phyloP scores from a whole-genome alignment of 1,140 invertebrate genomes.

The Drosophila kanapiae region DNA sequence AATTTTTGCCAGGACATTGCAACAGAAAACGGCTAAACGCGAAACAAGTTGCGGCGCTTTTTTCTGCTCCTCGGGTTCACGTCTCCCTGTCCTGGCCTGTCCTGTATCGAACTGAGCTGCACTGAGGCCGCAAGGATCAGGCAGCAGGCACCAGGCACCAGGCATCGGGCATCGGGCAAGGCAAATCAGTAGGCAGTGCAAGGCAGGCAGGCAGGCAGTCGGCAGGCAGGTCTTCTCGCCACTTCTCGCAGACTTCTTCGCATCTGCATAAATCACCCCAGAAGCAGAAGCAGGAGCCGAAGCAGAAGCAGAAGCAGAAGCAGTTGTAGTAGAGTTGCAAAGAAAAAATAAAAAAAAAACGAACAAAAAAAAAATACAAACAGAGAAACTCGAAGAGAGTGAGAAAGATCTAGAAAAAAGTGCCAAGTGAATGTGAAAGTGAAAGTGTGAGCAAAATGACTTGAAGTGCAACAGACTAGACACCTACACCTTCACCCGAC shows the following conservation, averaged over 20 bases:
- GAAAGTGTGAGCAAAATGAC: conserved; percentile 66
- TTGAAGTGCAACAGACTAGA: conserved; percentile 64
- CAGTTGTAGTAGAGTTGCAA: conserved; percentile 17
- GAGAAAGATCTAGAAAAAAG: conserved; percentile 22
- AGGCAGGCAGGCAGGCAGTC: conserved; percentile 70
- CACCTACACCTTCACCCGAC: conserved; percentile 9
- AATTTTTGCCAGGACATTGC: conserved; percentile 82
- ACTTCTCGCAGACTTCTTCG: conserved; percentile 66
- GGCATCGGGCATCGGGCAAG: conserved; percentile 46
- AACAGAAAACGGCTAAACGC: conserved; percentile 85
- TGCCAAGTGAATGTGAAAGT: conserved; percentile 73
- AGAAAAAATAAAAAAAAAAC: conserved; percentile 36
- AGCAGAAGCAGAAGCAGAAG: conserved; percentile 29
- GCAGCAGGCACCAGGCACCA: conserved; percentile 38
- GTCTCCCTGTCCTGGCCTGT: conserved; percentile 58
- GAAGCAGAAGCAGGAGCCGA: conserved; percentile 33
- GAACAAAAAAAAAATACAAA: conserved; percentile 27
- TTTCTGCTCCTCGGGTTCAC: conserved; percentile 76
- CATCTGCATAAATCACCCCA: conserved; percentile 76
- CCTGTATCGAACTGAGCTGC: conserved; percentile 29
- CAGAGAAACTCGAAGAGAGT: conserved; percentile 15
- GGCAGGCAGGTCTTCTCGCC: conserved; percentile 64
- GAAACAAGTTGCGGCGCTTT: conserved; percentile 84
- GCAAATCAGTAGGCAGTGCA: conserved; percentile 69
- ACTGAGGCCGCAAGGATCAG: conserved; percentile 31